Conservation (phyloP, 2,888 invertebrate genomes). For the Xanthostigma xanthostigma region DNA sequence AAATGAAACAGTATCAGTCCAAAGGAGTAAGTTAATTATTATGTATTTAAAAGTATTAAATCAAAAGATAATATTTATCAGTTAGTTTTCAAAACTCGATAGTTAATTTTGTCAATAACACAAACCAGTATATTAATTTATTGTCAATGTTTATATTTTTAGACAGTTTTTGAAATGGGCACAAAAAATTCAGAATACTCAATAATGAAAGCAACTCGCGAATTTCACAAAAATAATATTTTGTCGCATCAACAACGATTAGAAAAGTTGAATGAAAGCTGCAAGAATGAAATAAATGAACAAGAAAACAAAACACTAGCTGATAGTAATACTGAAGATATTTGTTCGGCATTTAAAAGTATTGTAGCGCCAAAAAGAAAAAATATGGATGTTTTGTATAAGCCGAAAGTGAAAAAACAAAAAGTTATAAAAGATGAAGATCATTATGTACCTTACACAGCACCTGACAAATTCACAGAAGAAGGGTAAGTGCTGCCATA, state of each 20-base stretch:
- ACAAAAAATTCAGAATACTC: constrained; percentile 58
- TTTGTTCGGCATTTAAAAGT: constrained; percentile 38
- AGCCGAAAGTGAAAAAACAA: constrained; percentile 38
- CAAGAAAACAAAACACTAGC: constrained; percentile 24
- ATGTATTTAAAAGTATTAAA: constrained; percentile 4
- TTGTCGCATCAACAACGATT: constrained; percentile 27
- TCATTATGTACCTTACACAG: constrained; percentile 74
- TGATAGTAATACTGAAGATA: constrained; percentile 35
- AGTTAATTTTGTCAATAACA: no score
- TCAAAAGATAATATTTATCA: background rate
- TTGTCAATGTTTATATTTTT: constrained; percentile 18
- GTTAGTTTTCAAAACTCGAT: no score
- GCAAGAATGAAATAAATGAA: constrained; percentile 25
- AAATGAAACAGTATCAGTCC: constrained; percentile 63
- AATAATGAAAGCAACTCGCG: constrained; percentile 80
- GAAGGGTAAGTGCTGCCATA: constrained; percentile 40
- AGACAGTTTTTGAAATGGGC: constrained; percentile 91
- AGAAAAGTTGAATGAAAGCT: constrained; percentile 23
- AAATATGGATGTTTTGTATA: constrained; percentile 39
- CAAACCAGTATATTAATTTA: background rate
- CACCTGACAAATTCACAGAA: constrained; percentile 75
- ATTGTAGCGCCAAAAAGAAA: constrained; percentile 40
- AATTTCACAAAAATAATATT: constrained; percentile 48
- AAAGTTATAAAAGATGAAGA: constrained; percentile 50
- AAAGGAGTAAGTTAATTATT: constrained; percentile 41